phyloP scores from a whole-genome alignment of 2,113 vertebrate species.

The Synodontis membranacea region DNA sequence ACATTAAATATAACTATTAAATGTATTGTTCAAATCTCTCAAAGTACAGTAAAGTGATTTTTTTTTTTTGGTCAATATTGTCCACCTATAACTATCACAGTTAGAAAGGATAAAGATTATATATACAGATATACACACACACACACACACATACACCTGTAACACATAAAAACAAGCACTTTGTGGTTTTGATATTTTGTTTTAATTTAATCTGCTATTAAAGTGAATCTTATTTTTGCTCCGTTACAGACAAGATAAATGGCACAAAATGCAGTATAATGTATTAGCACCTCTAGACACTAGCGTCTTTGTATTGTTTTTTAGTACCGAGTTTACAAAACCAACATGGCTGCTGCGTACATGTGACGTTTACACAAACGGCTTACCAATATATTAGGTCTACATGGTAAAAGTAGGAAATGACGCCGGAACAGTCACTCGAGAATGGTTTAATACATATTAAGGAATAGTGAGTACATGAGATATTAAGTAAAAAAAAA shows the following conservation, averaged over 20 bases:
- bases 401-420: slow-evolving; percentile 65
- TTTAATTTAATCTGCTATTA: slow-evolving; percentile 73
- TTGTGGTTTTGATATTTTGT: slow-evolving; percentile 61
- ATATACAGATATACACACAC: background rate
- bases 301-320: slow-evolving; percentile 67
- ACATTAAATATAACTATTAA: background rate
- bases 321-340: slow-evolving; percentile 69
- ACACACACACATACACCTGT: background rate
- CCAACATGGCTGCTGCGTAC: slow-evolving; percentile 67
- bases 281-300: slow-evolving; percentile 78
- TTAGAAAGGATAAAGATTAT: background rate
- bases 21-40: background rate
- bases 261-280: slow-evolving; percentile 75
- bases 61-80: background rate
- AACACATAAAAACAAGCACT: slow-evolving; percentile 48
- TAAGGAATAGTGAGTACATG: slow-evolving; percentile 48
- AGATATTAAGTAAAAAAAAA: slow-evolving; percentile 15
- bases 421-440: slow-evolving; percentile 60
- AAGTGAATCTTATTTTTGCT: slow-evolving; percentile 68
- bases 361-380: slow-evolving; percentile 69
- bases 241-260: slow-evolving; percentile 75
- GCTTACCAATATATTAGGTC: slow-evolving; percentile 69
- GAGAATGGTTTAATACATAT: slow-evolving; percentile 62
- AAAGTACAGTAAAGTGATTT: background rate
- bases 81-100: background rate